Evolutionary conservation across 92 coral and sea anemone genomes (phyloP), one percentile per base, ranked within the genome.

Genomic region (Epizoanthus fatuus): DNA sequence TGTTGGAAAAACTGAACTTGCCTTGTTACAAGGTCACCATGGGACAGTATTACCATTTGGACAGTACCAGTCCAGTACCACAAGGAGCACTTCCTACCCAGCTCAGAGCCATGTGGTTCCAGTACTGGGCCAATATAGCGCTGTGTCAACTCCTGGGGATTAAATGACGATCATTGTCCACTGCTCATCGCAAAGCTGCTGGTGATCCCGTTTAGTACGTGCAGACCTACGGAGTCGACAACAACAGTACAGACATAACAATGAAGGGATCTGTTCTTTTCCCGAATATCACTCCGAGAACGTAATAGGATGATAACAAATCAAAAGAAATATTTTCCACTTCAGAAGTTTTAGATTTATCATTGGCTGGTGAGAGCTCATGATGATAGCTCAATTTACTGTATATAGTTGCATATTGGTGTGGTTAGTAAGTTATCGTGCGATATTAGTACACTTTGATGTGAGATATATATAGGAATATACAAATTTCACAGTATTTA

Each of bases 391-490:
- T 35, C 11, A 17, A 22, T 42, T 58, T 42, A 38, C 9, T 76
- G 81, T 76, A 76, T 17, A 76, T 76, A 76, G 55, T 44, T 57
- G 5, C 45, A 37, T 59, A 13, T 57, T 75, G 38, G 80, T 7
- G 81, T 76, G 45, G 69, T 59, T 56, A n/a, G 72, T 76, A 76
- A 76, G 69, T 76, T 76, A 76, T 76, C 44, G 55, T n/a, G 81
- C 42, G 53, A 76, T 59, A 57, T 59, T 29, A 9, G 20, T 51
- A 47, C 63, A 25, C 47, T 45, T 8, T 57, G 52, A 58, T 76
- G 29, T 58, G 68, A 56, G 68, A 56, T 68, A 40, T 32, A 76
- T 75, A 59, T 59, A 37, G 14, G 37, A 35, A 66, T 11, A 49
- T 49, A 66, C 19, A 66, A 16, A 76, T 37, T 39, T 76, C 68